phyloP scores from a whole-genome alignment of 1,140 invertebrate species.

The Hestina assimilis region DNA sequence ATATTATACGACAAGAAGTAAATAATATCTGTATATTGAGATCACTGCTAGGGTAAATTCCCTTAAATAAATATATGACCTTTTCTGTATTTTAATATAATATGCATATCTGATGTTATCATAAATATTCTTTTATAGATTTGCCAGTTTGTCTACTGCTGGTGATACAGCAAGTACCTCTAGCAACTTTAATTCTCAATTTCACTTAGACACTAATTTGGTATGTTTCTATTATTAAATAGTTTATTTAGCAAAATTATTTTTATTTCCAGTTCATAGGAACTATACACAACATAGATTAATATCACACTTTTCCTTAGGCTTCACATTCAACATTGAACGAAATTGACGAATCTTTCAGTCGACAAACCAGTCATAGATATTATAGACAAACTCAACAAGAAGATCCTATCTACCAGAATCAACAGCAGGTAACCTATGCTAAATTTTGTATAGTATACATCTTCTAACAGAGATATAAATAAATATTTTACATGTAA shows the following conservation, averaged over 20 bases:
- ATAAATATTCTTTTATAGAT: constrained; percentile 74
- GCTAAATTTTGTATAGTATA: background rate
- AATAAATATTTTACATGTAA: constrained; percentile 4
- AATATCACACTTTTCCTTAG: constrained; percentile 43
- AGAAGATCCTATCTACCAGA: constrained; percentile 76
- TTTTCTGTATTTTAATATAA: too few species aligned
- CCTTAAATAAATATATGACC: too few species aligned
- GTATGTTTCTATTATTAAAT: constrained; percentile 33
- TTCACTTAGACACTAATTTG: constrained; percentile 62
- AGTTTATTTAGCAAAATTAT: too few species aligned
- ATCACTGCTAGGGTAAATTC: too few species aligned
- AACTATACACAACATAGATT: too few species aligned
- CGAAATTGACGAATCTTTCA: constrained; percentile 73
- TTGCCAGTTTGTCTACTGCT: constrained; percentile 84
- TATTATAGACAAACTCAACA: constrained; percentile 63
- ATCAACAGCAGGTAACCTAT: constrained; percentile 70
- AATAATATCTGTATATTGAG: too few species aligned
- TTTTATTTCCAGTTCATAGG: too few species aligned
- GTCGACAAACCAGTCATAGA: constrained; percentile 68
- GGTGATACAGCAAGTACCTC: constrained; percentile 64
- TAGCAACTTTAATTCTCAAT: constrained; percentile 67
- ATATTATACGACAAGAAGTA: too few species aligned
- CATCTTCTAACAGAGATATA: too few species aligned
- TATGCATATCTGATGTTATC: too few species aligned
- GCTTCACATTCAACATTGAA: constrained; percentile 70